Percentiles rank a stretch among this genome's conserved stretches.
Evolutionary conservation across 2,888 invertebrate genomes (phyloP).

Genomic region (Chouioia cunea): DNA sequence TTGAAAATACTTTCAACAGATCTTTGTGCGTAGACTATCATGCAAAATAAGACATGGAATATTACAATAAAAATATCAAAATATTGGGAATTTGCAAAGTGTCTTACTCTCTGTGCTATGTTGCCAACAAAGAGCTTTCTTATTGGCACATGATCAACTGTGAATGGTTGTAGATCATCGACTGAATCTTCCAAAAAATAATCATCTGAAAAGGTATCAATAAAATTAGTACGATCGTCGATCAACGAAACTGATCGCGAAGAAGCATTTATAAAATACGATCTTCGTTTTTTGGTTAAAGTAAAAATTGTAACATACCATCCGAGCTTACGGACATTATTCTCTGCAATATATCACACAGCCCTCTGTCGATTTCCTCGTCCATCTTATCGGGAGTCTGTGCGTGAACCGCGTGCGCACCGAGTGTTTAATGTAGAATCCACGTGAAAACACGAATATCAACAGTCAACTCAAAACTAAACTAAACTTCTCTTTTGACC

Average conservation of each 20-base stretch:
- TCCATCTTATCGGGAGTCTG: constrained; percentile 40
- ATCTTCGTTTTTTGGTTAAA: background rate
- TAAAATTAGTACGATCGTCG: background rate
- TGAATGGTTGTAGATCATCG: constrained; percentile 56
- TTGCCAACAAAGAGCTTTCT: constrained; percentile 74
- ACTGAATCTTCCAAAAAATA: constrained; percentile 19
- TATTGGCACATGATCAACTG: constrained; percentile 73
- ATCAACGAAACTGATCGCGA: background rate
- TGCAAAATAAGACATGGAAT: constrained; percentile 49
- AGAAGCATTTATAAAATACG: background rate
- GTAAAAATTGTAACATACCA: constrained; percentile 36
- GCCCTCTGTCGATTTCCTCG: constrained; percentile 41
- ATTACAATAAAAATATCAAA: too few species aligned
- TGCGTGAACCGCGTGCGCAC: too few species aligned
- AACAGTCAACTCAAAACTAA: background rate
- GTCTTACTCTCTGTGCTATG: constrained; percentile 72
- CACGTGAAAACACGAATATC: background rate
- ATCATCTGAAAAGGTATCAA: constrained; percentile 26
- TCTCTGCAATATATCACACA: constrained; percentile 43
- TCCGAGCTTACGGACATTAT: constrained; percentile 36
- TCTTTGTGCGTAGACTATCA: constrained; percentile 72
- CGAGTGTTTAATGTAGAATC: too few species aligned
- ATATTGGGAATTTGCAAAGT: constrained; percentile 5
- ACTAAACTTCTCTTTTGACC: too few species aligned
- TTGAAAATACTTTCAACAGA: constrained; percentile 71